Evolutionary conservation across 2,797 vertebrate species (phyloP).

Genomic region (Chelon auratus): DNA sequence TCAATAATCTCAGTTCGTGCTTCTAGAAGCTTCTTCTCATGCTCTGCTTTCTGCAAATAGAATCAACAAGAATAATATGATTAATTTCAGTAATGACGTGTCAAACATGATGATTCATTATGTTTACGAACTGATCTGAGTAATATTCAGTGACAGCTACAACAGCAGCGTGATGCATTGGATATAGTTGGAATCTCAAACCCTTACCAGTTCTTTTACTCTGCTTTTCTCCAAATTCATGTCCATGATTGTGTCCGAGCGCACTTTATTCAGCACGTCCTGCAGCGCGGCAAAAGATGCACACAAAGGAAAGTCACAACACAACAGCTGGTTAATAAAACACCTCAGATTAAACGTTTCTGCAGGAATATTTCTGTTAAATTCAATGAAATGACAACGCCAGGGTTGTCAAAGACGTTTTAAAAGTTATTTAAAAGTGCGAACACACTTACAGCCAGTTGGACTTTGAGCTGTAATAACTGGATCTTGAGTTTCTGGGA

Average conservation of each 20-base stretch:
- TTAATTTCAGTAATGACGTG: background rate
- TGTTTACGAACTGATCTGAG: too few species aligned
- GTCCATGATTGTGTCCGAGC: slow-evolving; percentile 89
- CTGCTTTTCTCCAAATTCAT: slow-evolving; percentile 94
- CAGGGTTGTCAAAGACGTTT: too few species aligned
- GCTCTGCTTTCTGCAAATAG: slow-evolving; percentile 86
- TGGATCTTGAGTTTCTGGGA: slow-evolving; percentile 93
- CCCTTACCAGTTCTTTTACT: slow-evolving; percentile 93
- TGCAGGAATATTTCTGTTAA: background rate
- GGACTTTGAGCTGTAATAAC: slow-evolving; percentile 89
- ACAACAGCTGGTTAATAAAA: background rate
- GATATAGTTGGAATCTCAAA: background rate
- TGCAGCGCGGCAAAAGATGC: slow-evolving; percentile 61
- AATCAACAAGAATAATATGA: background rate
- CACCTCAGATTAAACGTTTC: background rate
- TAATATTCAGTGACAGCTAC: too few species aligned
- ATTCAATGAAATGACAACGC: too few species aligned
- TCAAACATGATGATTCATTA: too few species aligned
- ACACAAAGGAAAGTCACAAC: background rate
- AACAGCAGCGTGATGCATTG: background rate
- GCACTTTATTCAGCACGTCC: slow-evolving; percentile 94
- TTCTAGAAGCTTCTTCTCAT: slow-evolving; percentile 91
- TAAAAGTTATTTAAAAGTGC: too few species aligned
- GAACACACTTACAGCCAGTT: slow-evolving; percentile 88
- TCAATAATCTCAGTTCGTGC: slow-evolving; percentile 91